Evolutionary conservation across 2,113 vertebrate genomes (phyloP).

Genomic region (Myxocyprinus asiaticus): DNA sequence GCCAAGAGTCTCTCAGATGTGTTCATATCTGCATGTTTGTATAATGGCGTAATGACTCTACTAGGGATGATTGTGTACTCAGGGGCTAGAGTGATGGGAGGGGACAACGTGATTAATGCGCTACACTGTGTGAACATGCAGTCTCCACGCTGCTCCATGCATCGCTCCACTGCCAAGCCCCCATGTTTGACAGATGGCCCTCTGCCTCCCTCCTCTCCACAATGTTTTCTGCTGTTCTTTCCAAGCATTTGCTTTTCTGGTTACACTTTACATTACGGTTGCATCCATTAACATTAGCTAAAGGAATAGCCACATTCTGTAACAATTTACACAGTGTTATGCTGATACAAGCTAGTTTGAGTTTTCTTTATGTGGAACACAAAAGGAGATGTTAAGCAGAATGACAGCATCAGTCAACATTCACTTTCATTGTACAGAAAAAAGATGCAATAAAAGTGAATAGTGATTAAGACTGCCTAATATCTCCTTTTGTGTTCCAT

Average conservation of each 20-base stretch:
- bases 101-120: slow-evolving; percentile 67
- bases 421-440: too few species aligned
- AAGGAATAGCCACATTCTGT: too few species aligned
- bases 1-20: slow-evolving; percentile 10
- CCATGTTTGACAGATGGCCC: slow-evolving; percentile 69
- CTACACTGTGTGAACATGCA: slow-evolving; percentile 67
- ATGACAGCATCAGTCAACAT: too few species aligned
- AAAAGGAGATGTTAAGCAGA: too few species aligned
- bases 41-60: slow-evolving; percentile 30
- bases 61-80: slow-evolving; percentile 23
- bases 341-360: too few species aligned
- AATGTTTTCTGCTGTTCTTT: slow-evolving; percentile 19
- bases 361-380: too few species aligned
- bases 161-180: slow-evolving; percentile 28
- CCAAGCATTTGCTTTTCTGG: slow-evolving; percentile 10
- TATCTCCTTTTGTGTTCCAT: too few species aligned
- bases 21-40: slow-evolving; percentile 38
- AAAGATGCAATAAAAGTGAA: too few species aligned
- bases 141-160: slow-evolving; percentile 23
- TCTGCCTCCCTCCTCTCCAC: slow-evolving; percentile 58
- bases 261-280: too few species aligned
- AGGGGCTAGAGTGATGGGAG: slow-evolving; percentile 32
- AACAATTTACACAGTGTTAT: too few species aligned
- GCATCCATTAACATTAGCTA: too few species aligned
- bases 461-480: too few species aligned